Base-by-base conservation (phyloP, 2,888 invertebrate species). In the Amiota communis region DNA sequence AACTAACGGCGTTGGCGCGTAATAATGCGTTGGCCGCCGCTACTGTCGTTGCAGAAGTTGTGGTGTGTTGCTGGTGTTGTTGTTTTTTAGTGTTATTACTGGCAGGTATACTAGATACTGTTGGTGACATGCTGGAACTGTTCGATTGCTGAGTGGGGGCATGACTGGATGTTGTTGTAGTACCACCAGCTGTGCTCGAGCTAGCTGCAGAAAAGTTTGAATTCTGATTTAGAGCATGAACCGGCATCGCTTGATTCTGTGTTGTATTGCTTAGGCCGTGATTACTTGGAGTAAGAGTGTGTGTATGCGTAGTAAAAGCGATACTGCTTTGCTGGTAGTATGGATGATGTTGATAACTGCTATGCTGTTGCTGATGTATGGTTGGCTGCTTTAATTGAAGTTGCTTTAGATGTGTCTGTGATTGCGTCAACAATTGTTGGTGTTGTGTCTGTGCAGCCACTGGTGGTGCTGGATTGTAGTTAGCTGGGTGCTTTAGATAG, bases 131-230 rank as follows among this genome's bases (percentile, higher is more conserved):
- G 77, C 87, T 87, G 71, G 87, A 87, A 56, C 87, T 85, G 61
- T 88, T 88, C 4, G 87, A 87, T 72, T 87, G 87, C 74, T 88
- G 88, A 46, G 87, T 87, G 65, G 87, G 88, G 64, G 87, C 87
- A 80, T 87, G 88, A 76, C 88, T 87, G 76, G 88, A 88, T 15
- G 86, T 85, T 71, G 87, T 87, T 57, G 78, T 77, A 64, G 80
- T 80, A 46, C 80, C 80, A 73, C 87, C 87, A 49, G 88, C 87
- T n/a, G 87, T 87, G 70, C 87, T 87, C 36, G 85, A 87, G 61
- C 87, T 87, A 70, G 88, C 87, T 49, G 87, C 87, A 70, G 87
- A 87, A 75, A 87, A 88, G 72, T 87, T 87, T 1, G 87, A 87
- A 70, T 87, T 87, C 74, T 87, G 87, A 74, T 87, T 87, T 8